These are phyloP conservation scores for Phalacrocorax carbo DNA, from an alignment of 2,113 vertebrate species.

Conservation along the genomic window DNA sequence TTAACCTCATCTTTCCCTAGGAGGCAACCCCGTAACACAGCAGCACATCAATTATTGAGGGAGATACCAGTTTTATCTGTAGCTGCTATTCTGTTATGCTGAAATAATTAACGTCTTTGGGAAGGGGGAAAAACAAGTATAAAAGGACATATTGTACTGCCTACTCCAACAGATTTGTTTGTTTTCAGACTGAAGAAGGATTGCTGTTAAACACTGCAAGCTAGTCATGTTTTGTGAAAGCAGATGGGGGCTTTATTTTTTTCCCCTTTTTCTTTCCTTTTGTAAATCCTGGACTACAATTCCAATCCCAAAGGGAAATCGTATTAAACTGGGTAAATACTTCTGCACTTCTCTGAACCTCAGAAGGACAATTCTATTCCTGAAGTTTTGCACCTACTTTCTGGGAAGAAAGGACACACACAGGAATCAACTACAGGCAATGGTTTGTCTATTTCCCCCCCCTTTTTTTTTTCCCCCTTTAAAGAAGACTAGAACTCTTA, in stretches of 20 bases:
- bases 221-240: conserved; percentile 16
- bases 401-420: not conserved
- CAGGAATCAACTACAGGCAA: not conserved
- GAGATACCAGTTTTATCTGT: not conserved
- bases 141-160: conserved; percentile 18
- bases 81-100: not conserved
- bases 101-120: conserved; percentile 33
- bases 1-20: not conserved
- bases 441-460: not conserved
- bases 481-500: not conserved
- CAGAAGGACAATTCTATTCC: not conserved
- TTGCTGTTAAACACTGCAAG: conserved; percentile 20
- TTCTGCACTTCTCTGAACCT: not conserved
- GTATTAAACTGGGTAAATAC: not conserved
- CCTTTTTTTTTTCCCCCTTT: too few relatives aligned
- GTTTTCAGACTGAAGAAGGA: conserved; percentile 36
- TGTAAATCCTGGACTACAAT: not conserved
- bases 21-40: not conserved
- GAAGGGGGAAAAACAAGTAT: not conserved
- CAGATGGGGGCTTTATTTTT: not conserved
- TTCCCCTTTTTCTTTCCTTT: not conserved
- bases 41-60: not conserved
- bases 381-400: not conserved
- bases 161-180: conserved; percentile 39
- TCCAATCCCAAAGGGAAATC: not conserved